These are phyloP conservation scores for Lithophane leautieri DNA, from an alignment of 2,888 invertebrate genomes.

Conservation along the genomic window DNA sequence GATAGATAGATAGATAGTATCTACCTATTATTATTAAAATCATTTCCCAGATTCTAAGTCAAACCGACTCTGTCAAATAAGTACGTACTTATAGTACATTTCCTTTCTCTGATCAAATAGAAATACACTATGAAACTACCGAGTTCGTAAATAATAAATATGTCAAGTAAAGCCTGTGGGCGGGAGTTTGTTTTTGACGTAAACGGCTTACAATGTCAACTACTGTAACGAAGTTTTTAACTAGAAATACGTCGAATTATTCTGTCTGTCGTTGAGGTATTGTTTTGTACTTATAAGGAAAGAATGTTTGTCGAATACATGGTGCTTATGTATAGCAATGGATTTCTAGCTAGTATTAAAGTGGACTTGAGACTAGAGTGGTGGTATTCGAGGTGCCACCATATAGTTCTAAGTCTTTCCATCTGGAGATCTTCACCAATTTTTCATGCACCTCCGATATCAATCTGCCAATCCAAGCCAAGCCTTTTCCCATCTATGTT, in stretches of 20 bases:
- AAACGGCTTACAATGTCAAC: constrained; percentile 52
- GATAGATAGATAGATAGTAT: neutral
- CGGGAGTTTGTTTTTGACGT: constrained; percentile 40
- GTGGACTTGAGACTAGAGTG: too few species aligned
- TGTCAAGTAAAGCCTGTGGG: constrained; percentile 45
- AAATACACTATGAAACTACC: constrained; percentile 36
- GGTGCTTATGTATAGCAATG: neutral
- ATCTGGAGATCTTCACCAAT: too few species aligned
- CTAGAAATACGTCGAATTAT: constrained; percentile 8
- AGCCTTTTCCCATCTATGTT: too few species aligned
- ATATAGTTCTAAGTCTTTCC: too few species aligned
- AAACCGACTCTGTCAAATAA: constrained; percentile 9
- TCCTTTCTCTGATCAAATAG: constrained; percentile 27
- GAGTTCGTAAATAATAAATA: constrained; percentile 57
- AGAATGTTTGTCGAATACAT: neutral
- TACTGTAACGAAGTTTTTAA: constrained; percentile 44
- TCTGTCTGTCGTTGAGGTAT: constrained; percentile 14
- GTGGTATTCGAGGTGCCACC: too few species aligned
- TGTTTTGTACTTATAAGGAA: constrained; percentile 1
- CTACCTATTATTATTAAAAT: neutral
- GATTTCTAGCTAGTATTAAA: neutral
- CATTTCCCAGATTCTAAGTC: neutral
- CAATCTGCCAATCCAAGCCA: too few species aligned
- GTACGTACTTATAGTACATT: neutral
- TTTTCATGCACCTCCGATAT: too few species aligned